Evolutionary conservation across 2,797 vertebrate species (phyloP).

Genomic region (Takifugu rubripes): DNA sequence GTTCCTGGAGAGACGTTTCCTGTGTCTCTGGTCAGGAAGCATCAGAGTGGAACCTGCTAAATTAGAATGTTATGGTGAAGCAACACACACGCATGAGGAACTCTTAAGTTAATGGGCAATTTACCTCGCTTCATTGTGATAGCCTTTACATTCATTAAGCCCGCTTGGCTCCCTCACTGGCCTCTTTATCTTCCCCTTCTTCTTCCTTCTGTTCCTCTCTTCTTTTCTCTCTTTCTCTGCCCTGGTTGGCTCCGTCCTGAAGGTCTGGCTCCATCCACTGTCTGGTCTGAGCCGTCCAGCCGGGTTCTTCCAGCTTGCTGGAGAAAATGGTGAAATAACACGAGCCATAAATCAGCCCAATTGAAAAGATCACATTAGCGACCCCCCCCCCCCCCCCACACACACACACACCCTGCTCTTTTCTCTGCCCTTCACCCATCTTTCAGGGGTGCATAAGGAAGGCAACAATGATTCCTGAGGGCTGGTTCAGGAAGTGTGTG

Average conservation of each 20-base stretch:
- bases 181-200: slow-evolving; percentile 26
- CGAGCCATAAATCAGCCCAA: slow-evolving; percentile 68
- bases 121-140: slow-evolving; percentile 68
- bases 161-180: slow-evolving; percentile 38
- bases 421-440: slow-evolving; percentile 68
- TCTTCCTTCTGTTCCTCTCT: slow-evolving; percentile 29
- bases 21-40: slow-evolving; percentile 56
- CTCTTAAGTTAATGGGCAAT: slow-evolving; percentile 71
- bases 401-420: slow-evolving; percentile 47
- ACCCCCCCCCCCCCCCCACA: slow-evolving; percentile 43
- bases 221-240: slow-evolving; percentile 3
- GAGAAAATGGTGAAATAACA: slow-evolving; percentile 65
- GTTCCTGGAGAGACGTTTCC: slow-evolving; percentile 34
- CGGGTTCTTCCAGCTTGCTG: slow-evolving; percentile 35
- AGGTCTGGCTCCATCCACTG: neutral
- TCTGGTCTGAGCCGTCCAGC: slow-evolving; percentile 43
- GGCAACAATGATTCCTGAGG: slow-evolving; percentile 34
- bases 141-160: slow-evolving; percentile 66
- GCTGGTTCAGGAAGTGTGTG: slow-evolving; percentile 26
- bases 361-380: slow-evolving; percentile 64
- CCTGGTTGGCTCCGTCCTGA: slow-evolving; percentile 4
- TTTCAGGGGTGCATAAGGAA: slow-evolving; percentile 45
- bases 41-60: slow-evolving; percentile 69
- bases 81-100: slow-evolving; percentile 65
- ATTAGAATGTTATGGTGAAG: slow-evolving; percentile 67